Conservation (phyloP, 1,140 invertebrate genomes). For the Papilio polytes region DNA sequence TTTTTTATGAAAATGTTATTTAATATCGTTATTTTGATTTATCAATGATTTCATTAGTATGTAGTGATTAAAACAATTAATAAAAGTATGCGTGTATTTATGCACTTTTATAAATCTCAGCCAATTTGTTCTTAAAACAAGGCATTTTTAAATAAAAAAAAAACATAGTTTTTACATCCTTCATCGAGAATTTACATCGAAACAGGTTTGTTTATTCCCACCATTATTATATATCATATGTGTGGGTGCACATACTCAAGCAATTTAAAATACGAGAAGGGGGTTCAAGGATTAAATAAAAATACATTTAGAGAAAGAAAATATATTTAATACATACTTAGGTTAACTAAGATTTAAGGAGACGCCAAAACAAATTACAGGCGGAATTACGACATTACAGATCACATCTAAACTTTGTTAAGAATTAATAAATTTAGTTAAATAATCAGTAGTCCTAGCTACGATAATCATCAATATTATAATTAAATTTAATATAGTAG, state of each 20-base stretch:
- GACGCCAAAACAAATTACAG: slow-evolving; percentile 25
- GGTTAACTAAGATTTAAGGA: neutral
- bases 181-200: no score
- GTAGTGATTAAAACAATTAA: no score
- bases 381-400: slow-evolving; percentile 8
- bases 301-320: slow-evolving; percentile 19
- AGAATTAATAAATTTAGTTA: neutral
- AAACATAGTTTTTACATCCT: no score
- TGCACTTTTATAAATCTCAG: no score
- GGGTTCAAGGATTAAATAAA: slow-evolving; percentile 4
- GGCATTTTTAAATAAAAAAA: no score
- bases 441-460: neutral
- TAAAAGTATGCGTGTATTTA: no score
- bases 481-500: neutral
- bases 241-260: no score
- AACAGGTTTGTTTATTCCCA: no score
- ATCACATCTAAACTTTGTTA: neutral
- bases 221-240: no score
- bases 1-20: slow-evolving; percentile 36
- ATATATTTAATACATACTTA: slow-evolving; percentile 1
- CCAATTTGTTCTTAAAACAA: no score
- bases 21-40: neutral
- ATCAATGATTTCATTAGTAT: neutral
- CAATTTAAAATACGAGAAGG: neutral
- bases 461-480: no score